Percentiles rank a stretch among this genome's conserved stretches.
These are phyloP conservation scores for Huso huso DNA, from an alignment of 2,797 vertebrate species.

Conservation along the genomic window DNA sequence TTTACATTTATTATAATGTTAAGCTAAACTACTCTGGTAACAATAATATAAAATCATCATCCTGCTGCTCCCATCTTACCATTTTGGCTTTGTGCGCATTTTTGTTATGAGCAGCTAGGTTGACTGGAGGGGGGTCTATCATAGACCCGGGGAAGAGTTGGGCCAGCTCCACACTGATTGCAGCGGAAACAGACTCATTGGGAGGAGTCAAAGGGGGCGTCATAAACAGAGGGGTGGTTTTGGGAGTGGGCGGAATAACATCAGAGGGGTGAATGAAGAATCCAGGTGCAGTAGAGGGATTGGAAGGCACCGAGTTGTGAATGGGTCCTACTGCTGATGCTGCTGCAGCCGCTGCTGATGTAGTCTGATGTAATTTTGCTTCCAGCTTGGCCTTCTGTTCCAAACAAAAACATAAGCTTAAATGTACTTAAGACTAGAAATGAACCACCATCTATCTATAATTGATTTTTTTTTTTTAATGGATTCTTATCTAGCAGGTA, in stretches of 20 bases:
- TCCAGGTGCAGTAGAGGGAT: conserved; percentile 80
- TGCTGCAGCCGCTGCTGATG: conserved; percentile 54
- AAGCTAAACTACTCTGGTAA: conserved; percentile 3
- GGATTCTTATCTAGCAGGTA: no score
- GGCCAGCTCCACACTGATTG: conserved; percentile 91
- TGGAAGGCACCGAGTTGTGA: conserved; percentile 94
- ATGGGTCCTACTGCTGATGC: conserved; percentile 80
- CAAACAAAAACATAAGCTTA: conserved; percentile 10
- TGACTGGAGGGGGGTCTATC: conserved; percentile 87
- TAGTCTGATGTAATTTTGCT: conserved; percentile 97
- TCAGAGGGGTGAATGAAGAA: conserved; percentile 98
- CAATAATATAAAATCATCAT: no score
- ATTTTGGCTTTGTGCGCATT: conserved; percentile 81
- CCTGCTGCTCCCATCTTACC: conserved; percentile 55
- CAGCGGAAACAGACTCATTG: conserved; percentile 90
- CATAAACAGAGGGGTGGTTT: conserved; percentile 98
- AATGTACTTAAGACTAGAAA: no score
- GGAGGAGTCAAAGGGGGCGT: conserved; percentile 95
- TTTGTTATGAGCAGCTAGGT: conserved; percentile 87
- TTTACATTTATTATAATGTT: background rate
- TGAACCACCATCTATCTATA: no score
- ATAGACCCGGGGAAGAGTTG: conserved; percentile 94
- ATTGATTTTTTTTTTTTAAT: no score
- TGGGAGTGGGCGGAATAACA: conserved; percentile 95
- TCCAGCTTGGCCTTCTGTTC: conserved; percentile 95